Conservation (phyloP, 92 coral and sea anemone genomes). For the Zoanthus sociatus region DNA sequence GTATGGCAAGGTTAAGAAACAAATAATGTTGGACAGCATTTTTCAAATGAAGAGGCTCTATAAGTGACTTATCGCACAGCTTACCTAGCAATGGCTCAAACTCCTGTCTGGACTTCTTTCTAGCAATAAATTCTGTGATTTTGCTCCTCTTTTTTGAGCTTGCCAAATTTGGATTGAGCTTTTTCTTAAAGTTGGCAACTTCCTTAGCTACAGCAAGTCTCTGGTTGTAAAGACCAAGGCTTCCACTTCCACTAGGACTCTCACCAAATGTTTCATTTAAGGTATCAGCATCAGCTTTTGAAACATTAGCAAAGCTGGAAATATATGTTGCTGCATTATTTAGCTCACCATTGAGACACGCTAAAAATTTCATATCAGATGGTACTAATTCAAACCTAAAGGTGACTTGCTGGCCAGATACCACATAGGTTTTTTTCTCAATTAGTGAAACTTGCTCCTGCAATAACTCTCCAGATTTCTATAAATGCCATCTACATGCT, state of each 20-base stretch:
- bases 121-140: constrained; percentile 1
- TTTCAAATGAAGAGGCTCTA: constrained; percentile 56
- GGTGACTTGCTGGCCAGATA: constrained; percentile 47
- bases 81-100: constrained; percentile 7
- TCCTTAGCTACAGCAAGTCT: constrained; percentile 29
- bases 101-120: background rate
- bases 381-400: constrained; percentile 60
- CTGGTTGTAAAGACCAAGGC: constrained; percentile 30
- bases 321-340: constrained; percentile 59
- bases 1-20: constrained; percentile 49
- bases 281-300: constrained; percentile 33
- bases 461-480: constrained; percentile 45
- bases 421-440: constrained; percentile 29
- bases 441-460: constrained; percentile 20
- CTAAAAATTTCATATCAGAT: constrained; percentile 67
- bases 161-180: constrained; percentile 12
- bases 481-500: constrained; percentile 41
- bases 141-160: constrained; percentile 25
- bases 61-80: constrained; percentile 8
- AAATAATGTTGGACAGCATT: constrained; percentile 39
- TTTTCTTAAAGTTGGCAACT: constrained; percentile 32
- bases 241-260: constrained; percentile 38
- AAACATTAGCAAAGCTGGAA: constrained; percentile 68
- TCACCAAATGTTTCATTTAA: constrained; percentile 36
- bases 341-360: constrained; percentile 67